phyloP scores from a whole-genome alignment of 2,113 vertebrate genomes.

The Myiozetetes cayanensis region DNA sequence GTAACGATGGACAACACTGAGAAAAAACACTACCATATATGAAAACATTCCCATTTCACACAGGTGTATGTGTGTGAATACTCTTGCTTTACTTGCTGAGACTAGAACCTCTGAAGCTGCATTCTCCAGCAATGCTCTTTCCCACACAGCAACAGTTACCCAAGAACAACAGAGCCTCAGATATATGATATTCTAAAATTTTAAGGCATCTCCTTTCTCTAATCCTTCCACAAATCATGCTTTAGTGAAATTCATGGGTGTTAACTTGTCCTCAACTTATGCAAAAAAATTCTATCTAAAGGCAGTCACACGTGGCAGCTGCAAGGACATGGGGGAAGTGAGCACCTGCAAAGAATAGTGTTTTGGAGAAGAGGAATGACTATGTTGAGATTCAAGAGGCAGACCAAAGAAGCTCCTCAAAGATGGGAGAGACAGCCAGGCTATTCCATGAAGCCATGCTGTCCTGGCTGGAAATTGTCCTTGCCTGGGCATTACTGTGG shows the following conservation, averaged over 20 bases:
- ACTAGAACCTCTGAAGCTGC: background rate
- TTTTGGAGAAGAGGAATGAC: background rate
- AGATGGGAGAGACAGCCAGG: background rate
- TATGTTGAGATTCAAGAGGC: background rate
- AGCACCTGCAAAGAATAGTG: background rate
- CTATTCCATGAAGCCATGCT: background rate
- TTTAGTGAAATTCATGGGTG: background rate
- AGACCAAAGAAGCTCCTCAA: background rate
- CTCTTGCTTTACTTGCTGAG: accelerated
- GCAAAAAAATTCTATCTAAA: background rate
- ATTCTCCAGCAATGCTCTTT: background rate
- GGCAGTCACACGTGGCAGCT: accelerated
- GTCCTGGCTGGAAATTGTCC: background rate
- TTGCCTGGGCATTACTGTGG: background rate
- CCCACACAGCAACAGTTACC: background rate
- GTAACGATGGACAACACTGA: background rate
- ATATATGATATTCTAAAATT: background rate
- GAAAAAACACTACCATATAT: background rate
- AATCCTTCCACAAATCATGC: background rate
- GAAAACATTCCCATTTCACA: background rate
- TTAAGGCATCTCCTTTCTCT: background rate
- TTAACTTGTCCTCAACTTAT: background rate
- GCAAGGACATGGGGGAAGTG: background rate
- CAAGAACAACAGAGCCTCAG: background rate
- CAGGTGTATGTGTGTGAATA: background rate